Base-by-base conservation (phyloP, 1,140 invertebrate species). In the Drosophila albomicans region DNA sequence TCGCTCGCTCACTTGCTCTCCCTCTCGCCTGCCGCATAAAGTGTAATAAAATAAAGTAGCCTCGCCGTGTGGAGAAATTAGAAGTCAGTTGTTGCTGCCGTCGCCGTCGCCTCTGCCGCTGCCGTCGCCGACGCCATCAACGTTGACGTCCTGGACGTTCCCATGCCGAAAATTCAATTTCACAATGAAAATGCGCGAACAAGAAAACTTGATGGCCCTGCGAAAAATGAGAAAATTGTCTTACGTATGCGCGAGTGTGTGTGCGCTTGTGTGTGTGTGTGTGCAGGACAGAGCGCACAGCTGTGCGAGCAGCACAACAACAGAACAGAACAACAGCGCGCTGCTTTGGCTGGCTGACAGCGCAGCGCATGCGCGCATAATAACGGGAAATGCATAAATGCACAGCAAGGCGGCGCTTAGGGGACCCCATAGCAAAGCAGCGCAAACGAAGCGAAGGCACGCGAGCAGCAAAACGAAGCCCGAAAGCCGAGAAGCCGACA, bases 1-100 rank as follows among this genome's bases (percentile, higher is more conserved):
- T 49, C 57, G 13, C 79, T 49, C 57, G 13, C 73, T 32, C 49
- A 45, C 72, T 30, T 48, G 15, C 41, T 16, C 59, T 41, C 51
- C 20, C 79, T 49, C 56, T 15, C 73, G 35, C 13, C 45, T 30
- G 43, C 45, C 46, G 15, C 43, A 81, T 79, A 74, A 72, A 79
- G 66, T 84, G 82, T 91, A 92, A 92, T 92, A 92, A 92, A 92
- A 92, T 92, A 91, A 92, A 92, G 91, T 91, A 90, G 79, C 82
- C 81, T 68, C 15, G 72, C 69, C 68, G 81, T 63, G 62, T 49
- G 70, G 41, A 66, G 65, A 78, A 78, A 78, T 76, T 65, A 77
- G 56, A 41, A 59, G 68, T 52, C 63, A 73, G 45, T 54, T n/a
- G 51, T n/a, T 35, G 51, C n/a, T 58, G 20, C 38, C 51, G 45